Base-by-base conservation (phyloP, 2,113 vertebrate species). In the Aegotheles bennettii region DNA sequence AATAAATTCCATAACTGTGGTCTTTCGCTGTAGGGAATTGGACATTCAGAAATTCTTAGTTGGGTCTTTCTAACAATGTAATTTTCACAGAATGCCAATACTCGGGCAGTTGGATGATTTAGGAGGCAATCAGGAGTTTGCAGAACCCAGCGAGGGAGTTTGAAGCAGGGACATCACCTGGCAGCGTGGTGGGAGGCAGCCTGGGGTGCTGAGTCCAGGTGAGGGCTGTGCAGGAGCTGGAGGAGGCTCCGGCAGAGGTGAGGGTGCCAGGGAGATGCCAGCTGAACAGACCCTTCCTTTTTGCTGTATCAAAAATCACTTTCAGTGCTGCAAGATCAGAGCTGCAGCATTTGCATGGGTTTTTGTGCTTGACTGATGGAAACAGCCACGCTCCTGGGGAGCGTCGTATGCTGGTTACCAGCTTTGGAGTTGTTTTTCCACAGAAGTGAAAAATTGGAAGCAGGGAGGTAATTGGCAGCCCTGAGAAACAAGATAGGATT, bases 351-450 rank as follows among this genome's bases (percentile, higher is more conserved):
- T 42, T 7, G 9, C 7, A 1, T 5, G 10, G 10, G 38, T 60
- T 33, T 16, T 25, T 24, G 67, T 38, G 42, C 43, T 10, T 21
- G 47, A 1, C 77, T 56, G 42, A 6, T 19, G 1, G 33, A 16
- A 33, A 25, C 6, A 1, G 50, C 45, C 24, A 1, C 0, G 0
- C 0, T 23, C 18, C 43, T 12, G 59, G 7, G 7, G 40, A n/a
- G 35, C 2, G 3, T 26, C 2, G 0, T 29, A 1, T 6, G 57
- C 51, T 86, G 60, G 3, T 70, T 40, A 1, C 60, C 11, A 6
- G 9, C 71, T 71, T 29, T 31, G 24, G 3, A 20, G 33, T 28
- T 68, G 1, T 31, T 69, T 71, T n/a, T 47, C 68, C 17, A 31
- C 48, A 21, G 24, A 68, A 56, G 67, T 35, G 68, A 81, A 48